Base-by-base conservation (phyloP, 35 echinoderm and acorn worm species). In the Apostichopus californicus region DNA sequence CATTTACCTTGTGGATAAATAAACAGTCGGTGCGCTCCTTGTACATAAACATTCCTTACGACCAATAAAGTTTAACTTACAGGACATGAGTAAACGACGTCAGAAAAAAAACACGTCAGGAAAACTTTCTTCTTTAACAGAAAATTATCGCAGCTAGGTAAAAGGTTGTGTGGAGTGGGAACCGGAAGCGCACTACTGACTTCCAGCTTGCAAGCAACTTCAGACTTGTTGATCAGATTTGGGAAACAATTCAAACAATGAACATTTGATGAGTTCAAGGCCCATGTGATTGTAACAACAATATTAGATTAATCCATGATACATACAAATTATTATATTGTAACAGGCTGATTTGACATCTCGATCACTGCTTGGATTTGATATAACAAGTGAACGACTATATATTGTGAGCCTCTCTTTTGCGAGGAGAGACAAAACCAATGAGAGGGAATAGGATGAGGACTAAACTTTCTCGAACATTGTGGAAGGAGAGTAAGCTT, bases 21-120 rank as follows among this genome's bases (percentile, higher is more conserved):
- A 61, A 61, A 61, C 58, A 61, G 58, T 61, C 7, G 7, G 58
- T 61, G 58, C 12, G 12, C 6, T 75, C 1, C 6, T 75, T 75
- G 17, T 75, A 75, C 71, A 75, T 75, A 75, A 75, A 75, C 71
- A 75, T 75, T 75, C 71, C 71, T 61, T 75, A 75, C 71, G 6
- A 20, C 71, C 71, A 75, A 75, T 75, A 75, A 75, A 75, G 6
- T 75, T 75, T n/a, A 75, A 75, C 71, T 75, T 75, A n/a, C n/a
- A 6, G 71, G 71, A 18, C 71, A 75, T 18, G 71, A 61, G 71
- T 75, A 75, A 18, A 18, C 71, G 21, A 18, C 20, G 71, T 75
- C 71, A 75, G 34, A 46, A n/a, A 75, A 25, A 25, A 12, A 75
- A 75, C 6, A 5, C 5, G 14, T 18, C n/a, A 75, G 71, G 71